Percentiles rank a stretch among this genome's conserved stretches.
Evolutionary conservation across 2,797 vertebrate genomes (phyloP).

Genomic region (Dicrostonyx torquatus): DNA sequence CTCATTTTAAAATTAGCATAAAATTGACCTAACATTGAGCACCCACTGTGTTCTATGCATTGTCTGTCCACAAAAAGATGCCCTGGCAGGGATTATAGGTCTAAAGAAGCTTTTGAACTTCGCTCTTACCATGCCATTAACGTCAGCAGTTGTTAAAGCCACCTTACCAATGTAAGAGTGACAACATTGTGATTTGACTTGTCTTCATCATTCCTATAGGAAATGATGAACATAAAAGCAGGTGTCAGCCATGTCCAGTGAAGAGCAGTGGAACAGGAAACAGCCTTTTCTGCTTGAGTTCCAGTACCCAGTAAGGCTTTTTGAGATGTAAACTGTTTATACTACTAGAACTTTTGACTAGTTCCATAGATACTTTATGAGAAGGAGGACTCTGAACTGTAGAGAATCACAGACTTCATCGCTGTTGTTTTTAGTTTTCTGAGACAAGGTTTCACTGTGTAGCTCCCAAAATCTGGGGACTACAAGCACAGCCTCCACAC

Average conservation of each 20-base stretch:
- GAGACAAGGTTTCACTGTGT: not conserved
- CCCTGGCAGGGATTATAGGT: not conserved
- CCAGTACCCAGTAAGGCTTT: not conserved
- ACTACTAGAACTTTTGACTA: not conserved
- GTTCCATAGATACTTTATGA: not conserved
- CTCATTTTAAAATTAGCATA: not conserved
- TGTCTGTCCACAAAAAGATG: not conserved
- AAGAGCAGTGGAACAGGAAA: constrained; percentile 19
- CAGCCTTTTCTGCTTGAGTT: not conserved
- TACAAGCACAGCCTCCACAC: not conserved
- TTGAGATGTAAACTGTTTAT: not conserved
- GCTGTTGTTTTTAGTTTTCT: not conserved
- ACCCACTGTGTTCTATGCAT: not conserved
- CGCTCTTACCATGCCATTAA: not conserved
- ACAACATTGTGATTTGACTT: not conserved
- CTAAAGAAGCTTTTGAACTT: not conserved
- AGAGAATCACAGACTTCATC: not conserved
- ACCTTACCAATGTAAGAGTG: not conserved
- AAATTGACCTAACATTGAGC: not conserved
- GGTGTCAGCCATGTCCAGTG: not conserved
- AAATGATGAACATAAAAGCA: constrained; percentile 26
- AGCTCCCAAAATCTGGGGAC: not conserved
- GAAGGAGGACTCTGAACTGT: not conserved
- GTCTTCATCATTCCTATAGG: constrained; percentile 17
- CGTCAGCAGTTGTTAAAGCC: constrained; percentile 30